A percentile compares a stretch with the other conserved stretches of the same genome.
phyloP scores from a whole-genome alignment of 2,113 vertebrate species.

The Odocoileus hemionus region DNA sequence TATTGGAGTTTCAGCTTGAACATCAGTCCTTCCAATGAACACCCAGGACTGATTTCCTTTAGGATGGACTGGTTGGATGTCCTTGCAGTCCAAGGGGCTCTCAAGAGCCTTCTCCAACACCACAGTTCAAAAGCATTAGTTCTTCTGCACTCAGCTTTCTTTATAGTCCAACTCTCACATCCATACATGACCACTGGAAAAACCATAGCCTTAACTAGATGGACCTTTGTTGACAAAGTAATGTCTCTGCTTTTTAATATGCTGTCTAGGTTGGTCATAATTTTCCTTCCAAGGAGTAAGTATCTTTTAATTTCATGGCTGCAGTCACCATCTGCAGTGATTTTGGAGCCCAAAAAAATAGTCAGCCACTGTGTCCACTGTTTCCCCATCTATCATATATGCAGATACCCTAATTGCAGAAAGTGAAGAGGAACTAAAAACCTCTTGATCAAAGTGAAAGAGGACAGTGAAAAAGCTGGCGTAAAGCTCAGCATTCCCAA shows the following conservation, averaged over 20 bases:
- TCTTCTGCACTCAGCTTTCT: fast-evolving
- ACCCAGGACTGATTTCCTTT: not conserved
- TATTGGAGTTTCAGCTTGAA: not conserved
- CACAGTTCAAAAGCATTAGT: not conserved
- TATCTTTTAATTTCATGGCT: not conserved
- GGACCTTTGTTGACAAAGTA: not conserved
- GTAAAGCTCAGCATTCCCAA: not conserved
- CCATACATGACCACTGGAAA: not conserved
- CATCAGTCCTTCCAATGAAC: not conserved
- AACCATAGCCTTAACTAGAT: not conserved
- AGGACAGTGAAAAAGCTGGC: not conserved
- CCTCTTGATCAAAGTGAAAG: not conserved
- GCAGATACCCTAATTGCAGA: not conserved
- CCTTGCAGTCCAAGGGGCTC: not conserved
- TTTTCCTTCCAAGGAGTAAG: not conserved
- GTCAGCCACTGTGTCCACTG: not conserved
- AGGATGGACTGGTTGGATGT: not conserved
- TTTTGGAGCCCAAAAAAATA: not conserved
- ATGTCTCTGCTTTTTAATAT: not conserved
- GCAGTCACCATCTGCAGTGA: not conserved
- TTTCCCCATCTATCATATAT: no score
- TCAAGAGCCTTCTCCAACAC: not conserved
- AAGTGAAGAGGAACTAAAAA: not conserved
- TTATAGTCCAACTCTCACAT: not conserved
- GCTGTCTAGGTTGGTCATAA: not conserved